phyloP scores from a whole-genome alignment of 2,797 vertebrate species.

The Moxostoma hubbsi region DNA sequence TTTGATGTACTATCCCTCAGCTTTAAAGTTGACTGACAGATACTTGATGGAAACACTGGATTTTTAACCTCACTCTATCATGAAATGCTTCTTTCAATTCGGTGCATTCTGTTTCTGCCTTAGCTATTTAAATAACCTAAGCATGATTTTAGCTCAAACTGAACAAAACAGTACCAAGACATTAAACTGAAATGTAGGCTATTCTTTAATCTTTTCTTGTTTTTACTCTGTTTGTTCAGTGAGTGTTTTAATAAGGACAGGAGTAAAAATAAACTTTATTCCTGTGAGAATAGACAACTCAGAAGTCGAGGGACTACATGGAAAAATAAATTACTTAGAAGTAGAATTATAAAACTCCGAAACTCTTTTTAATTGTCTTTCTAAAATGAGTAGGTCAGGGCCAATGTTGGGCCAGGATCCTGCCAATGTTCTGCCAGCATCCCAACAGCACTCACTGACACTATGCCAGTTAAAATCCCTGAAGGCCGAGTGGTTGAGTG shows the following conservation, averaged over 20 bases:
- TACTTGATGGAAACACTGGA: neutral
- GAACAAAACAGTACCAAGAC: neutral
- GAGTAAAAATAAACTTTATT: neutral
- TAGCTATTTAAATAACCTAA: neutral
- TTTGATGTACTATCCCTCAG: constrained; percentile 3
- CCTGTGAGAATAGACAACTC: neutral
- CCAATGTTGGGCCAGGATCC: constrained; percentile 8
- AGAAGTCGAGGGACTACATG: neutral
- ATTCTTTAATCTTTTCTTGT: no score
- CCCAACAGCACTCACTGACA: neutral
- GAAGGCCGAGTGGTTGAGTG: constrained; percentile 1
- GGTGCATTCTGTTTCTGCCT: neutral
- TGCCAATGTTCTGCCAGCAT: constrained; percentile 28
- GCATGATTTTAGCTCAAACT: neutral
- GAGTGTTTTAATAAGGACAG: neutral
- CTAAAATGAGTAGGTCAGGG: constrained; percentile 5
- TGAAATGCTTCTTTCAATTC: neutral
- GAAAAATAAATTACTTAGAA: neutral
- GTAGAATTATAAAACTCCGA: neutral
- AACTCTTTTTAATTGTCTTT: constrained; percentile 10
- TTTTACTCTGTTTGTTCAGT: neutral
- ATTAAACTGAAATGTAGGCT: neutral
- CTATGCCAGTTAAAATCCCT: constrained; percentile 11
- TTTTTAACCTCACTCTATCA: neutral
- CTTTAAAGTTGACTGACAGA: constrained; percentile 15